phyloP scores from a whole-genome alignment of 1,140 invertebrate genomes.

The Drosophila tsacasi region DNA sequence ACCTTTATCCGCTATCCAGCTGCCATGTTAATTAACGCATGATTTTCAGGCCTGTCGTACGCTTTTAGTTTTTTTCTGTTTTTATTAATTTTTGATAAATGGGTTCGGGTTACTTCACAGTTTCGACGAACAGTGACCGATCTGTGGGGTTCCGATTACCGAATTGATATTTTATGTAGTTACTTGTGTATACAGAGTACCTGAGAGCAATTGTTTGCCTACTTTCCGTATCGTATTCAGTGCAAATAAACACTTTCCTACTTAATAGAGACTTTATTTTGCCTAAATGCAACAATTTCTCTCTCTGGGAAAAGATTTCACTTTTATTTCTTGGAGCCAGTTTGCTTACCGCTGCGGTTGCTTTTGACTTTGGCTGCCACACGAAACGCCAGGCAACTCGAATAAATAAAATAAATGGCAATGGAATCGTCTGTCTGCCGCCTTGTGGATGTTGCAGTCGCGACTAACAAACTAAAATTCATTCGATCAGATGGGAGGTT shows the following conservation, averaged over 20 bases:
- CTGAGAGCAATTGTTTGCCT: slow-evolving; percentile 23
- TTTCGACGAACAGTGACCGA: slow-evolving; percentile 46
- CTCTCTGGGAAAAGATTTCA: slow-evolving; percentile 75
- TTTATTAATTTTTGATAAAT: slow-evolving; percentile 67
- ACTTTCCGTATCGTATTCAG: not conserved
- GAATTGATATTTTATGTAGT: slow-evolving; percentile 16
- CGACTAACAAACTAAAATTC: slow-evolving; percentile 14
- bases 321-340: slow-evolving; percentile 73
- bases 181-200: not conserved
- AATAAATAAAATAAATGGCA: slow-evolving; percentile 81
- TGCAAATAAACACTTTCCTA: slow-evolving; percentile 28
- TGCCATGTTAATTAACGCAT: slow-evolving; percentile 76
- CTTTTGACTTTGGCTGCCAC: slow-evolving; percentile 27
- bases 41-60: slow-evolving; percentile 65
- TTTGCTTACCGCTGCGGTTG: slow-evolving; percentile 41
- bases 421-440: slow-evolving; percentile 59
- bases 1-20: slow-evolving; percentile 41
- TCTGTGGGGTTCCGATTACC: slow-evolving; percentile 54
- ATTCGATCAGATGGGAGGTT: slow-evolving; percentile 22
- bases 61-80: slow-evolving; percentile 23
- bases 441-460: slow-evolving; percentile 23
- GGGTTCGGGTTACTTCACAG: slow-evolving; percentile 37
- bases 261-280: slow-evolving; percentile 32
- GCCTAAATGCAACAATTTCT: slow-evolving; percentile 68
- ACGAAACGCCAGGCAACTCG: slow-evolving; percentile 55